Evolutionary conservation across 1,140 invertebrate genomes (phyloP), one percentile per base, ranked within the genome.

Genomic region (Hyles euphorbiae): DNA sequence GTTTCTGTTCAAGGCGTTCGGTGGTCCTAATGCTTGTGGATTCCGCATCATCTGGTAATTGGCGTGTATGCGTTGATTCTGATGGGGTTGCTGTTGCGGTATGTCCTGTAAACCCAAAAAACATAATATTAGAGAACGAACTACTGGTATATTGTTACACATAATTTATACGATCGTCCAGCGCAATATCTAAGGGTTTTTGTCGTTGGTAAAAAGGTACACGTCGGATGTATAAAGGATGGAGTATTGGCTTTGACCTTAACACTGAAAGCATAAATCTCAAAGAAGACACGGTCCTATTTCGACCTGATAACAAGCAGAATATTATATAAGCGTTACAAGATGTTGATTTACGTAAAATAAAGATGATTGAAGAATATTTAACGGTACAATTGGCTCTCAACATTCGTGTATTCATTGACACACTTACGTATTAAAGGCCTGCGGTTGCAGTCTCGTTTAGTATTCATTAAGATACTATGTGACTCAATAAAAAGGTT

Each of bases 91-190:
- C 40, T 69, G 68, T 52, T 71, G 70, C 36, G 58, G 68, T 51
- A 74, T 61, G n/a, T 80, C 78, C 84, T 87, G 82, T 47, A 78
- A 78, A 53, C 12, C 59, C 55, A 67, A 54, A 67, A 62, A 59
- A 57, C 70, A 57, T 50, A 46, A 55, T 55, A 63, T 74, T 72
- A 72, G 50, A 1, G 22, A 2, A 34, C 34, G 4, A 0, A 52
- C 8, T 4, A 52, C 32, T 3, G 5, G 3, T 9, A 52, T 32
- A 50, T 10, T 22, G 32, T 34, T 22, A 48, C 5, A 48, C 46
- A 48, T 48, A 40, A 40, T 5, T 40, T 40, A 40, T 40, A 8
- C 36, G 36, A 40, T 40, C 36, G 36, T 40, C 36, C 36, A 40
- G 36, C 36, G 36, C 8, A 5, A 8, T 40, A 40, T 40, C 36